These are phyloP conservation scores for Netelia inedita DNA, from an alignment of 2,888 invertebrate species.

Conservation along the genomic window DNA sequence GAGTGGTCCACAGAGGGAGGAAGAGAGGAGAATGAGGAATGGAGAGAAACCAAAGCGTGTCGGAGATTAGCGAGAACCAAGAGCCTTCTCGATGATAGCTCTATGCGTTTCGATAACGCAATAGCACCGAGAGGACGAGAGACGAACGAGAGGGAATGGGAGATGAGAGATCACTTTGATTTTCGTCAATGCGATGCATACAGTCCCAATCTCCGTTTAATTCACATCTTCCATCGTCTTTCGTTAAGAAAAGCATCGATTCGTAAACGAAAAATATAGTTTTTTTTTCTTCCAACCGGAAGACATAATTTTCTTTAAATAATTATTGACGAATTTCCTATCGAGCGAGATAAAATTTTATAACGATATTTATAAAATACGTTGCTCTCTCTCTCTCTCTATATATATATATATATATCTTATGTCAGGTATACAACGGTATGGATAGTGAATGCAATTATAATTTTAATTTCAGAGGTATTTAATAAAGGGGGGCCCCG, in stretches of 20 bases:
- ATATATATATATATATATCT: constrained; percentile 10
- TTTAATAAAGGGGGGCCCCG: constrained; percentile 83
- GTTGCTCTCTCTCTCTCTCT: too few relatives aligned
- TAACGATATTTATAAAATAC: too few relatives aligned
- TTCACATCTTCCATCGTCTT: constrained; percentile 4
- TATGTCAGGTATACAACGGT: constrained; percentile 54
- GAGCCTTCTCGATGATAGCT: constrained; percentile 51
- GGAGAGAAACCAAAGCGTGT: constrained; percentile 53
- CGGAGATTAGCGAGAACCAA: constrained; percentile 50
- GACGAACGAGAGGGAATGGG: constrained; percentile 15
- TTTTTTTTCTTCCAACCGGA: too few relatives aligned
- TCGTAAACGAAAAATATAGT: too few relatives aligned
- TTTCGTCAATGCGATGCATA: constrained; percentile 30
- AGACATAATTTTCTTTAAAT: too few relatives aligned
- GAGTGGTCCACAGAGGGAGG: background rate
- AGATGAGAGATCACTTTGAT: constrained; percentile 28
- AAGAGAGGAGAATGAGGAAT: constrained; percentile 37
- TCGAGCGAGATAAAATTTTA: too few relatives aligned
- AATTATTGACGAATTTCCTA: too few relatives aligned
- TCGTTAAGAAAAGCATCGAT: background rate
- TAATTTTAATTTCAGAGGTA: constrained; percentile 85
- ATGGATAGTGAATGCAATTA: constrained; percentile 84
- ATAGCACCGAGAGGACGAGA: constrained; percentile 1
- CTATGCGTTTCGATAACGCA: constrained; percentile 45
- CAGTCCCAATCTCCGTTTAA: constrained; percentile 4